Base-by-base conservation (phyloP, 2,113 vertebrate genomes). In the Asarcornis scutulata region DNA sequence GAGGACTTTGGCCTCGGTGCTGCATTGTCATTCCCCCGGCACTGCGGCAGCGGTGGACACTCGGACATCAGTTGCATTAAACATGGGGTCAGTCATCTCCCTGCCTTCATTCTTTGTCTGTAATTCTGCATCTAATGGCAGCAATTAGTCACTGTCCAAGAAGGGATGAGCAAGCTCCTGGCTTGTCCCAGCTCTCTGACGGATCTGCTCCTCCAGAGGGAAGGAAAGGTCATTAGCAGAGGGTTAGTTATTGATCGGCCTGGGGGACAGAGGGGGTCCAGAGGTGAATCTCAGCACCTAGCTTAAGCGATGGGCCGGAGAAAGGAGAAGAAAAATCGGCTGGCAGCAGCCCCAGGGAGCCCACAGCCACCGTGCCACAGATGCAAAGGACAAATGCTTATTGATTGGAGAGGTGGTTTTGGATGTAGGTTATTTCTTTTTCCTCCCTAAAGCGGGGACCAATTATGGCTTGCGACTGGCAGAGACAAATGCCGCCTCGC, bases 71-170 rank as follows among this genome's bases (percentile, higher is more conserved):
- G 84, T 88, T 98, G 96, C 88, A 86, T 89, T 90, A 95, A 95
- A 88, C 82, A 94, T 82, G 3, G 89, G 86, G 62, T 64, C 74
- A 79, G 91, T 83, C 90, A 76, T 95, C 88, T 96, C 68, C 73
- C 89, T 74, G 81, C 46, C 50, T 93, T 88, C 88, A 48, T 77
- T 38, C 96, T 97, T 91, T 96, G 95, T 91, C 82, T 84, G 94
- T 93, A 97, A 96, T 96, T 72, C 88, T 86, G 94, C 85, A 36
- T 94, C 92, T 98, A 98, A 98, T 97, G 97, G 94, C 90, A 95
- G 97, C 92, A 97, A 98, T 98, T 98, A 98, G 96, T 98, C 98
- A 98, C 97, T 98, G 98, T 98, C 98, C 93, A 34, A 93, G 38
- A 40, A 96, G 68, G 95, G 88, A 88, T 82, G 90, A 97, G 97